These are phyloP conservation scores for Morphnarchus princeps DNA, from an alignment of 2,113 vertebrate genomes.

Conservation along the genomic window DNA sequence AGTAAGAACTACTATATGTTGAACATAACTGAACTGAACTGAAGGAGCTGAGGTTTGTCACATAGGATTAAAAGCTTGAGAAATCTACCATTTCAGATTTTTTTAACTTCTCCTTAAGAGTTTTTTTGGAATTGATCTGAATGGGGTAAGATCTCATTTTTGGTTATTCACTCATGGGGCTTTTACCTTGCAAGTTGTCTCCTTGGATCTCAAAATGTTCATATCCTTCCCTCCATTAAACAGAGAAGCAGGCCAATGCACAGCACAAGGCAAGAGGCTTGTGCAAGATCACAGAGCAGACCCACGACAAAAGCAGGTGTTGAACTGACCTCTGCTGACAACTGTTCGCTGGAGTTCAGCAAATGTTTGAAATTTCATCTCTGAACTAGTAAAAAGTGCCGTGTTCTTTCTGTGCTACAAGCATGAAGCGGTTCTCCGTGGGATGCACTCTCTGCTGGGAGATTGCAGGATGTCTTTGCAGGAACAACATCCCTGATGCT, in stretches of 20 bases:
- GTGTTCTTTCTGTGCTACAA: fast-evolving
- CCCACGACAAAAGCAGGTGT: background rate
- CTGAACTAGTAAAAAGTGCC: background rate
- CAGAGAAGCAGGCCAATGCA: background rate
- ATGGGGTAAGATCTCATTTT: background rate
- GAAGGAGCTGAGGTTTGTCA: background rate
- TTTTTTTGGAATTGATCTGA: background rate
- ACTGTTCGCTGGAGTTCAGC: background rate
- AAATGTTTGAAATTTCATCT: background rate
- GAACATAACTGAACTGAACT: background rate
- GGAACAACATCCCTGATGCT: background rate
- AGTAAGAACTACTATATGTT: background rate
- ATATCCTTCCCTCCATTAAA: background rate
- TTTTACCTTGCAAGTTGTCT: background rate
- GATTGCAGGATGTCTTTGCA: background rate
- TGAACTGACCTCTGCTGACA: background rate
- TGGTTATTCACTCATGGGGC: fast-evolving
- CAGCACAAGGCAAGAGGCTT: background rate
- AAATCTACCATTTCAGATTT: background rate
- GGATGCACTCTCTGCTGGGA: background rate
- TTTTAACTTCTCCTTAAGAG: background rate
- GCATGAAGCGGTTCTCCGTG: background rate
- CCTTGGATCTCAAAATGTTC: background rate
- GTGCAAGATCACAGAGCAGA: background rate
- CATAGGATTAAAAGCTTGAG: background rate